A percentile compares a stretch with the other conserved stretches of the same genome.
Evolutionary conservation across 1,140 invertebrate species (phyloP).

Genomic region (Ceratina calcarata): DNA sequence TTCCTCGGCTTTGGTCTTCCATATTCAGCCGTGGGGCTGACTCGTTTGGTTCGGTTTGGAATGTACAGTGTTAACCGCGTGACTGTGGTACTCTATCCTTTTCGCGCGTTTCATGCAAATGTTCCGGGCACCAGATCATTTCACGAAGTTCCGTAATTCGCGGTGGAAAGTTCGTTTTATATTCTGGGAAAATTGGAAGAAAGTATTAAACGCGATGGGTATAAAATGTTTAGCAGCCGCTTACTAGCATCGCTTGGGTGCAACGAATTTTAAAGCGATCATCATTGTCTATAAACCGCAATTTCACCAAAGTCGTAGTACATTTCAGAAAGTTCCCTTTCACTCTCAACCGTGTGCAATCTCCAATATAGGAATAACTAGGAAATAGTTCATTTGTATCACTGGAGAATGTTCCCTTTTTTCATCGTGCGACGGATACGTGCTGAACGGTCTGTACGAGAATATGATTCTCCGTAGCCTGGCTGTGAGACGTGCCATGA

Average conservation of each 20-base stretch:
- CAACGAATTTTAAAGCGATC: conserved; percentile 7
- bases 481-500: conserved; percentile 1
- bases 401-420: not conserved
- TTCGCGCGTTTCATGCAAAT: conserved; percentile 8
- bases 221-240: conserved; percentile 23
- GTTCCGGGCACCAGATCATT: not conserved
- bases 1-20: not conserved
- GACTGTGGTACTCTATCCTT: too few relatives aligned
- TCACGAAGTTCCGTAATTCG: not conserved
- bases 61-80: not conserved
- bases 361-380: too few relatives aligned
- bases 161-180: conserved; percentile 22
- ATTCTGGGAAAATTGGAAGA: not conserved
- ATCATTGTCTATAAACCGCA: conserved; percentile 1
- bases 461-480: too few relatives aligned
- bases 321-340: conserved; percentile 36
- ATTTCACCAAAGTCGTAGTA: not conserved
- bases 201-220: not conserved
- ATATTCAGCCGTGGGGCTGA: too few relatives aligned
- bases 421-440: not conserved
- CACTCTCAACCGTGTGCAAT: not conserved
- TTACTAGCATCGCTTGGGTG: not conserved
- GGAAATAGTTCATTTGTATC: not conserved
- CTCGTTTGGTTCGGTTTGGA: not conserved
- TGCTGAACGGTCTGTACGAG: too few relatives aligned